phyloP scores from a whole-genome alignment of 2,888 invertebrate genomes.

The Latrodectus hesperus region DNA sequence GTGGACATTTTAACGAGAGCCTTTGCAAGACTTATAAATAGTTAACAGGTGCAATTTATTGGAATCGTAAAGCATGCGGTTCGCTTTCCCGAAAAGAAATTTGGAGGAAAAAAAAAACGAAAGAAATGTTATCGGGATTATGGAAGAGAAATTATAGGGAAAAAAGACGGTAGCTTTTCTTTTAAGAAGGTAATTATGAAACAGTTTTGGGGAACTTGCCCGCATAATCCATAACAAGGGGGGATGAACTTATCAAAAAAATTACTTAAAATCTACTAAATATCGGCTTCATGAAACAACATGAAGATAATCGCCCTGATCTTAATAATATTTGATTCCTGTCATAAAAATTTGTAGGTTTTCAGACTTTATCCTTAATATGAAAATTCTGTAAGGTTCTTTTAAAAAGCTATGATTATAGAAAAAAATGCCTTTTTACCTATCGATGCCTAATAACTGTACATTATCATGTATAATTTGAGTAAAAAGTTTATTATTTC shows the following conservation, averaged over 20 bases:
- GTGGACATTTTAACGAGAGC: conserved; percentile 54
- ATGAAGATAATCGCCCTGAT: too few relatives aligned
- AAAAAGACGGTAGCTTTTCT: conserved; percentile 39
- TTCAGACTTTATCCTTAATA: too few relatives aligned
- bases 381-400: too few relatives aligned
- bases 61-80: conserved; percentile 45
- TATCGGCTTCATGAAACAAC: not conserved
- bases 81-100: not conserved
- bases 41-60: conserved; percentile 60
- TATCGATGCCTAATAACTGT: too few relatives aligned
- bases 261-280: not conserved
- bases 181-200: conserved; percentile 55
- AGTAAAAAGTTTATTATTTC: too few relatives aligned
- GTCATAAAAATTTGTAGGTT: too few relatives aligned
- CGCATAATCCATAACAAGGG: conserved; percentile 35
- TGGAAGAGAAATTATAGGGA: conserved; percentile 25
- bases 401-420: too few relatives aligned
- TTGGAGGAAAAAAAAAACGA: not conserved
- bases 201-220: conserved; percentile 3
- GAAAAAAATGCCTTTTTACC: too few relatives aligned
- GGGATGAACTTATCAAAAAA: not conserved
- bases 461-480: too few relatives aligned
- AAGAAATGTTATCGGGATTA: conserved; percentile 44
- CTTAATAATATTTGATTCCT: too few relatives aligned
- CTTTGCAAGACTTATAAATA: conserved; percentile 53